Evolutionary conservation across 2,797 vertebrate species (phyloP).

Genomic region (Gouania willdenowi): DNA sequence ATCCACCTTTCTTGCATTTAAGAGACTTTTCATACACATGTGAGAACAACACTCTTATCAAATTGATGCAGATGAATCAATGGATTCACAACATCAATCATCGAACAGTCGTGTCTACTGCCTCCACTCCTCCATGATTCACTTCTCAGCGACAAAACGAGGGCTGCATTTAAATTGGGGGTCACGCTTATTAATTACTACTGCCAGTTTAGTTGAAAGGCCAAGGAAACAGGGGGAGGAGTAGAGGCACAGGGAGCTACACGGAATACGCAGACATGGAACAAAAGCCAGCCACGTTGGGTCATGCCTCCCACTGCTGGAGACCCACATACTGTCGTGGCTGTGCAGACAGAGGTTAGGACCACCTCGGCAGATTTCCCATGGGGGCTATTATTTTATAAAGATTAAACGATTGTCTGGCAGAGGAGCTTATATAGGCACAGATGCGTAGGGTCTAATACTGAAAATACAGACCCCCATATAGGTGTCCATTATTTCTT

Average conservation of each 20-base stretch:
- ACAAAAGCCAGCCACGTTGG: conserved; percentile 63
- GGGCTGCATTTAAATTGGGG: conserved; percentile 52
- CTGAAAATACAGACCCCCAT: too few species aligned
- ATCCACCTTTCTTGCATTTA: background rate
- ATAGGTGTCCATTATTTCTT: conserved; percentile 6
- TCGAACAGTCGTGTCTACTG: conserved; percentile 50
- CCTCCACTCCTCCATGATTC: conserved; percentile 54
- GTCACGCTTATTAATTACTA: conserved; percentile 69
- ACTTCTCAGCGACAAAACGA: conserved; percentile 57
- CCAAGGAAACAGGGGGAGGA: conserved; percentile 26
- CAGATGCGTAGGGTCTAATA: conserved; percentile 37
- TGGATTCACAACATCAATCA: conserved; percentile 51
- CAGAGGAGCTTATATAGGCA: conserved; percentile 41
- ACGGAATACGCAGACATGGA: conserved; percentile 52
- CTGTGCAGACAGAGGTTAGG: conserved; percentile 61
- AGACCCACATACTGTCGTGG: conserved; percentile 44
- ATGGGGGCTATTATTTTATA: conserved; percentile 56
- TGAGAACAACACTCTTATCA: conserved; percentile 26
- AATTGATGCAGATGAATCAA: conserved; percentile 53
- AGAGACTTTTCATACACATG: conserved; percentile 16
- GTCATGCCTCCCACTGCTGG: conserved; percentile 56
- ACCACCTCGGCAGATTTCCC: conserved; percentile 72
- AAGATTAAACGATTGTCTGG: conserved; percentile 72
- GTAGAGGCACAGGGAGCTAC: conserved; percentile 28
- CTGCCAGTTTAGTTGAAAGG: conserved; percentile 57